These are phyloP conservation scores for Sclerurus mexicanus DNA, from an alignment of 2,113 vertebrate genomes.

Conservation along the genomic window DNA sequence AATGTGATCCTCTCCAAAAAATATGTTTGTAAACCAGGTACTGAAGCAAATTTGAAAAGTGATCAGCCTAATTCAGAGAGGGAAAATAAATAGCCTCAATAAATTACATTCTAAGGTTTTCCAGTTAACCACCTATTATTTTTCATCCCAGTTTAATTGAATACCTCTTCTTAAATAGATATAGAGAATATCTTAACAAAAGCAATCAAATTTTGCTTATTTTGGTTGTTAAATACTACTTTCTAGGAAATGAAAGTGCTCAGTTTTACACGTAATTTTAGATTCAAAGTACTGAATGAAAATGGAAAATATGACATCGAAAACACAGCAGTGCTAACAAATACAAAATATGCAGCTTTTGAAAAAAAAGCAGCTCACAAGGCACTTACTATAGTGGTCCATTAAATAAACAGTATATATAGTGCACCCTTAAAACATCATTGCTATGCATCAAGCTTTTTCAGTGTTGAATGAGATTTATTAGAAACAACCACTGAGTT, in stretches of 20 bases:
- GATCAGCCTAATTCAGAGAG: background rate
- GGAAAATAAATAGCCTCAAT: background rate
- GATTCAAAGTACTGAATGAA: background rate
- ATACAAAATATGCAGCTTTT: background rate
- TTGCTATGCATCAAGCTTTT: background rate
- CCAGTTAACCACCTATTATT: background rate
- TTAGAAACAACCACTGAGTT: background rate
- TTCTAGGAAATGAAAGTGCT: background rate
- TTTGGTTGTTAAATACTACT: background rate
- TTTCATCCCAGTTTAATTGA: background rate
- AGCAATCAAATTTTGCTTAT: background rate
- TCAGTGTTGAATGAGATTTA: background rate
- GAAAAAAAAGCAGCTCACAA: conserved; percentile 43
- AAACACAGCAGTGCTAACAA: background rate
- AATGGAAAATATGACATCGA: background rate
- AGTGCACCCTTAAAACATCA: conserved; percentile 4
- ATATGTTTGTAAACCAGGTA: background rate
- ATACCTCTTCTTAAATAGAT: background rate
- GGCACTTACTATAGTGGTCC: conserved; percentile 64
- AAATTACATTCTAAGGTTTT: background rate
- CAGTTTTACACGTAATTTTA: background rate
- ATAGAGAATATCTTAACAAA: background rate
- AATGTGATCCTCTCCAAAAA: background rate
- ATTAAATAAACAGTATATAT: background rate
- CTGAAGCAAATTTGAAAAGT: background rate